Evolutionary conservation across 1,140 invertebrate genomes (phyloP).

Genomic region (Drosophila ohnishii): DNA sequence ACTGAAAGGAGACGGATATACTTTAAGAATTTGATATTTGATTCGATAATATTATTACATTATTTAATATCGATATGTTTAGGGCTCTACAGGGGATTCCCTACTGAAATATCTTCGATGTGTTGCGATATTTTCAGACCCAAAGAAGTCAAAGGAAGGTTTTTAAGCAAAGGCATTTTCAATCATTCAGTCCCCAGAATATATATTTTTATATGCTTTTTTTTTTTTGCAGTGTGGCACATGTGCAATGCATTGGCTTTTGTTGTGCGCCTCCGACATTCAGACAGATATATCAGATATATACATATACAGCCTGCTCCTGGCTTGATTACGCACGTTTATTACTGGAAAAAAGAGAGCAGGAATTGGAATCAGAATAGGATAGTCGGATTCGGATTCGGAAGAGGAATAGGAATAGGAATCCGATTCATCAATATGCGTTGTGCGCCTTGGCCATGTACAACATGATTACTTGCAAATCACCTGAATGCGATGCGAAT

Average conservation of each 20-base stretch:
- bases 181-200: no score
- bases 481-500: slow-evolving; percentile 73
- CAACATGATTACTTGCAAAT: slow-evolving; percentile 81
- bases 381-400: slow-evolving; percentile 7
- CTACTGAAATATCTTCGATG: no score
- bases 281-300: slow-evolving; percentile 30
- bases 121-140: no score
- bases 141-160: no score
- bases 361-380: slow-evolving; percentile 26
- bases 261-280: slow-evolving; percentile 36
- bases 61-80: no score
- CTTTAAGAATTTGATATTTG: no score
- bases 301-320: not conserved
- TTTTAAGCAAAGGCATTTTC: no score
- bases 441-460: slow-evolving; percentile 68
- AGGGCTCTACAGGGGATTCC: no score
- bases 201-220: not conserved
- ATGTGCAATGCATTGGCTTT: slow-evolving; percentile 17
- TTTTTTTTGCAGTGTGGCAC: slow-evolving; percentile 22
- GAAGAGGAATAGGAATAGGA: slow-evolving; percentile 13
- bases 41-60: no score
- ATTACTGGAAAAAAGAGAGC: slow-evolving; percentile 57
- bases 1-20: no score
- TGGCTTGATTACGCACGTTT: slow-evolving; percentile 78
- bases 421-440: slow-evolving; percentile 64